Evolutionary conservation across 2,113 vertebrate genomes (phyloP), one percentile per base, ranked within the genome.

Genomic region (Eira barbara): DNA sequence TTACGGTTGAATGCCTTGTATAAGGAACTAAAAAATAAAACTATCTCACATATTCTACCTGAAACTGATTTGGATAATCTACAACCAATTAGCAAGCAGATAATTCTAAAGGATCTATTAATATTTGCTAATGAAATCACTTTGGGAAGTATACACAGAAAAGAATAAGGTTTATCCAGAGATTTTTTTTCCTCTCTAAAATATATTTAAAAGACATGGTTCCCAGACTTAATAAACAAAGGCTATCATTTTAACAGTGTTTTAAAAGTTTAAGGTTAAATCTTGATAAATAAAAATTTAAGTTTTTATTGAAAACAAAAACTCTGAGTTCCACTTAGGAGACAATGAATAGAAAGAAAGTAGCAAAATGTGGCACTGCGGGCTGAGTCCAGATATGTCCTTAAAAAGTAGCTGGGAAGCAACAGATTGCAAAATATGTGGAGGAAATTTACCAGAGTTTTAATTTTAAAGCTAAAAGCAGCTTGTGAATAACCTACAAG

Each of bases 181-280:
- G 42, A 74, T 57, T 14, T 94, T 95, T 55, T 55, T 80, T 25
- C 27, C 89, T 45, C 45, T 83, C 92, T 74, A 95, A 95, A 94
- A 94, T 95, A 85, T 84, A 82, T 84, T 90, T 90, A 67, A n/a
- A 94, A 83, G 52, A 47, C n/a, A 42, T 42, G 82, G 73, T 85
- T 85, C 14, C 10, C 27, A 93, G 49, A 52, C 76, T 96, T 94
- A 89, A 74, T 20, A 49, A 86, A 86, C 8, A 45, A 73, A 91
- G 15, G 3, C 36, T 59, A 42, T 57, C 34, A 49, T 95, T 95
- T 95, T 61, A 90, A 96, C 3, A 20, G n/a, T 79, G 45, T 23
- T 82, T 89, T 94, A 25, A 78, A 94, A 76, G 49, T 81, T 49
- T 88, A 67, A 31, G 80, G 6, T 76, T 52, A 52, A 52, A 52